phyloP scores from a whole-genome alignment of 2,888 invertebrate genomes.

The Holacanthella duospinosa region DNA sequence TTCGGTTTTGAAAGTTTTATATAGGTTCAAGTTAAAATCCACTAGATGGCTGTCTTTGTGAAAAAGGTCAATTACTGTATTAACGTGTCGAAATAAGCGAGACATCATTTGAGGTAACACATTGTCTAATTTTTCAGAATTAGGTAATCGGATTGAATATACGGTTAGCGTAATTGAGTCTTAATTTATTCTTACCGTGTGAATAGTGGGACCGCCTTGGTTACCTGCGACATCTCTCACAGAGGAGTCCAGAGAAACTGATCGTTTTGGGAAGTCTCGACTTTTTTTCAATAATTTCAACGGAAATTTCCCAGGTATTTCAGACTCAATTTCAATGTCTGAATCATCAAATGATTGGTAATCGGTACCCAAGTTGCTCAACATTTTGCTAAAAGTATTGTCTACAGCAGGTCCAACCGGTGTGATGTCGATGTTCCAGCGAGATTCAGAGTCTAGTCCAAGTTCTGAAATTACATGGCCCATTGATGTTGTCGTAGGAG shows the following conservation, averaged over 20 bases:
- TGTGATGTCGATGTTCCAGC: constrained; percentile 37
- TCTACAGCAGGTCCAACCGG: constrained; percentile 22
- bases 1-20: too few relatives aligned
- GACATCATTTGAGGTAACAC: too few relatives aligned
- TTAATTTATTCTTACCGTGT: too few relatives aligned
- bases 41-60: too few relatives aligned
- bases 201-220: too few relatives aligned
- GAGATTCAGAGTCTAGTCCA: constrained; percentile 28
- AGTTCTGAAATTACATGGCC: constrained; percentile 25
- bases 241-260: constrained; percentile 20
- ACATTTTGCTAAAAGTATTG: constrained; percentile 18
- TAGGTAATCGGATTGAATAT: too few relatives aligned
- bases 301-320: neutral
- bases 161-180: too few relatives aligned
- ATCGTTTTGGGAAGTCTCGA: constrained; percentile 15
- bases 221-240: neutral
- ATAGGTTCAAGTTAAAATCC: too few relatives aligned
- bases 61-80: too few relatives aligned
- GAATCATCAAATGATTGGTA: constrained; percentile 9
- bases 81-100: too few relatives aligned
- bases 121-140: too few relatives aligned
- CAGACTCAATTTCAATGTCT: constrained; percentile 17
- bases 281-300: neutral
- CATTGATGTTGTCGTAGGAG: constrained; percentile 19
- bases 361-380: constrained; percentile 9